Base-by-base conservation (phyloP, 1,140 invertebrate species). In the Lordiphosa mommai region DNA sequence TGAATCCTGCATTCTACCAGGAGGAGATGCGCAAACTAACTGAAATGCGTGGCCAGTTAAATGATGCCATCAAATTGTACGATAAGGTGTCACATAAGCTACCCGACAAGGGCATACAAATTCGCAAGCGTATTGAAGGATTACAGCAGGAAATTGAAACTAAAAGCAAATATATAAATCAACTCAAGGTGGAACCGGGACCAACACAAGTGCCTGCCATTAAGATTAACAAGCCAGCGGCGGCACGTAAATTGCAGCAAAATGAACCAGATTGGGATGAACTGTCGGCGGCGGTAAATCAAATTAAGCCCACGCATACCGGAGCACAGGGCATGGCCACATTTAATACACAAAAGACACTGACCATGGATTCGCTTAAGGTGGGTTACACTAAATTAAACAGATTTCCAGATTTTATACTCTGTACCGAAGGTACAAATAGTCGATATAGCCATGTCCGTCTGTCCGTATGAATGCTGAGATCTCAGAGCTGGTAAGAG, bases 361-460 rank as follows among this genome's bases (percentile, higher is more conserved):
- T 88, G 1, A 88, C 86, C 0, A 30, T 88, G 13, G 86, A 88
- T 17, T 70, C 86, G 2, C 47, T 88, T 0, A 88, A 88, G 77
- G 86, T 88, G n/a, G 2, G 50, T 55, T 1, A 7, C 2, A 4
- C 37, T n/a, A n/a, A n/a, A n/a, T n/a, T n/a, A n/a, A n/a, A n/a
- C n/a, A n/a, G n/a, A n/a, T n/a, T n/a, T n/a, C n/a, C n/a, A n/a
- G n/a, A n/a, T n/a, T n/a, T n/a, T n/a, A n/a, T n/a, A n/a, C n/a
- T n/a, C n/a, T n/a, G n/a, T n/a, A n/a, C n/a, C n/a, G n/a, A n/a
- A n/a, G n/a, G n/a, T n/a, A n/a, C n/a, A n/a, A n/a, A n/a, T n/a
- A n/a, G n/a, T n/a, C n/a, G n/a, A n/a, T n/a, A n/a, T n/a, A n/a
- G n/a, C n/a, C n/a, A n/a, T n/a, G n/a, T n/a, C n/a, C n/a, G n/a